phyloP scores from a whole-genome alignment of 2,888 invertebrate genomes.

The Tryphoninae sp. region DNA sequence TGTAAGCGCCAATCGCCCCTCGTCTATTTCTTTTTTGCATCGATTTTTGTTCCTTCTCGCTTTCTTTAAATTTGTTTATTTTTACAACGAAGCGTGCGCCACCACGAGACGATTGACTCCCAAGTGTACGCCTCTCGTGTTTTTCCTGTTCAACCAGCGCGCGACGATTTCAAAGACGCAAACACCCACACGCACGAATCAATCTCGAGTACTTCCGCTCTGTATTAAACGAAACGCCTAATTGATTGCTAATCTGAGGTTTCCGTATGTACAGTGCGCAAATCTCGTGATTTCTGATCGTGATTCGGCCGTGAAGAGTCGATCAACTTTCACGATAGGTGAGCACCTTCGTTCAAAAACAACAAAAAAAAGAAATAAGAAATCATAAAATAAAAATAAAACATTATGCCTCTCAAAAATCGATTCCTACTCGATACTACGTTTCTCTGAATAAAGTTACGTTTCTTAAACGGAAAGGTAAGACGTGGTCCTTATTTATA shows the following conservation, averaged over 20 bases:
- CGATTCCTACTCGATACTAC: background rate
- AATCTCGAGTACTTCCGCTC: constrained; percentile 59
- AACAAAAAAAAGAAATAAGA: background rate
- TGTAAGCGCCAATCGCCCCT: constrained; percentile 56
- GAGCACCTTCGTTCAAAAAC: background rate
- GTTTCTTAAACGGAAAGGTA: constrained; percentile 17
- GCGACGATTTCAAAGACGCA: constrained; percentile 22
- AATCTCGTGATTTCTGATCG: constrained; percentile 10
- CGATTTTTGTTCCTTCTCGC: constrained; percentile 20
- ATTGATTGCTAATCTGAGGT: constrained; percentile 57
- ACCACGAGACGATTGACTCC: constrained; percentile 45
- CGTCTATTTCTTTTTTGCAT: constrained; percentile 48
- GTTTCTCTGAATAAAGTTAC: background rate
- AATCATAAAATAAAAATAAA: background rate
- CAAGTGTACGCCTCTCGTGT: constrained; percentile 53
- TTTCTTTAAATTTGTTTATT: constrained; percentile 41
- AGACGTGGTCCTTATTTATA: constrained; percentile 60
- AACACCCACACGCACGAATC: constrained; percentile 18
- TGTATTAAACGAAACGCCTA: constrained; percentile 30
- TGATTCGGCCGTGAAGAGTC: constrained; percentile 31
- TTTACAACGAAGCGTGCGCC: constrained; percentile 35
- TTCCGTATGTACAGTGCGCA: constrained; percentile 41
- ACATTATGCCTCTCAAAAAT: background rate
- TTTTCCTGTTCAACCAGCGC: constrained; percentile 52
- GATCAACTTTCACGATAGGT: constrained; percentile 13